Evolutionary conservation across 2,797 vertebrate species (phyloP), one percentile per base, ranked within the genome.

Genomic region (Argya squamiceps): DNA sequence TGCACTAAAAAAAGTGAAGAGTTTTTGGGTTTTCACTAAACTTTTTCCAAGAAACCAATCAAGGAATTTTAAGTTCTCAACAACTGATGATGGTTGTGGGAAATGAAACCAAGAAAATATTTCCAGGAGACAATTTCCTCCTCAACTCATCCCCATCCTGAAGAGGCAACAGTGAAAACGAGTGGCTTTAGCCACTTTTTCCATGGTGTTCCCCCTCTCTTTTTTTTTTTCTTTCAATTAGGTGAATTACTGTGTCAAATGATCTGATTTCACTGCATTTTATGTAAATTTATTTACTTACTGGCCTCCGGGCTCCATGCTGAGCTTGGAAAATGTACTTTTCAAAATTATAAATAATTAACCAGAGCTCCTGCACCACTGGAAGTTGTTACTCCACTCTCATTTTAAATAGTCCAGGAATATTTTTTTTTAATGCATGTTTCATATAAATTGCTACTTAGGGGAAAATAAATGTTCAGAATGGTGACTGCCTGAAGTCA

Each of bases 281-380:
- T 4, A 79, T 29, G 63, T 36, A 56, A 59, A 73, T 86, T 84
- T 93, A 91, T 92, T 92, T 89, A 81, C 74, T 96, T 47, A 89
- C 71, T 47, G 52, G 63, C 44, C 69, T 88, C 76, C 69, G 4
- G 3, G 41, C 60, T 93, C 58, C 94, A 65, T 22, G 69, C 81
- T 86, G 75, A 73, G 67, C 50, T 91, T 30, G 56, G 76, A 58
- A 93, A 91, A 71, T 16, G 20, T 46, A 47, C 34, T 74, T 50
- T 70, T 71, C 37, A 11, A 37, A 91, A 76, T 92, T 47, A 92
- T 86, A 65, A 96, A 95, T 95, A 95, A 88, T 96, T 78, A 93
- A 67, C 9, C 27, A 79, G 52, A 44, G 44, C 37, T 90, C 41
- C 55, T 36, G 50, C 81, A 75, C 87, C 75, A 46, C 17, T 82